Evolutionary conservation across 2,113 vertebrate genomes (phyloP), one percentile per base, ranked within the genome.

Genomic region (Potamarius usumacintae): DNA sequence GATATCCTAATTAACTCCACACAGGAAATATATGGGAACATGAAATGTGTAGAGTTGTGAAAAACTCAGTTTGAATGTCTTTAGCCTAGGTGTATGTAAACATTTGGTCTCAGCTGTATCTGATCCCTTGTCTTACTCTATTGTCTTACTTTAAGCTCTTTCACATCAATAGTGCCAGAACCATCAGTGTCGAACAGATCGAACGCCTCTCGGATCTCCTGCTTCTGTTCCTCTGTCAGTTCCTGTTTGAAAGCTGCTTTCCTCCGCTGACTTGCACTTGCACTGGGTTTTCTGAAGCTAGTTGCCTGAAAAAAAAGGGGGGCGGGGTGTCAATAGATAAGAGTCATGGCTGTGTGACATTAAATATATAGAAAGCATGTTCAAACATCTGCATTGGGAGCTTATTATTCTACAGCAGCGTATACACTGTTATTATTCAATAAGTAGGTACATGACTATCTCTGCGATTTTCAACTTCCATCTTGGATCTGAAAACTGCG

Each of bases 141-240:
- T 60, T 52, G 9, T 22, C 85, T 42, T 53, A 98, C 97, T 96
- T 99, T 97, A 10, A 99, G 88, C 92, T 99, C 98, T 92, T 97
- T 98, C 67, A 98, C 94, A 87, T 98, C 97, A 22, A 99, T 98
- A 72, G 92, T 96, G 52, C 97, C 98, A 85, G 96, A 96, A 12
- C 97, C 97, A 88, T 99, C 96, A 0, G 97, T 94, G 89, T 99
- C 97, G 67, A 99, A 99, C 80, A 99, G 94, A 88, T 98, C 97
- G 88, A 99, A 99, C 7, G 97, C 97, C 90, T 99, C 97, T 92
- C 96, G 96, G 85, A 99, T 97, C 92, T 99, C 97, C 90, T 97
- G 97, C 89, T 96, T 97, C 89, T 97, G 97, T 63, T 97, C 96
- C 91, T 98, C 98, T 0, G 95, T 97, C 85, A 98, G 89, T 34